Base-by-base conservation (phyloP, 2,113 vertebrate genomes). In the Alexandromys fortis region DNA sequence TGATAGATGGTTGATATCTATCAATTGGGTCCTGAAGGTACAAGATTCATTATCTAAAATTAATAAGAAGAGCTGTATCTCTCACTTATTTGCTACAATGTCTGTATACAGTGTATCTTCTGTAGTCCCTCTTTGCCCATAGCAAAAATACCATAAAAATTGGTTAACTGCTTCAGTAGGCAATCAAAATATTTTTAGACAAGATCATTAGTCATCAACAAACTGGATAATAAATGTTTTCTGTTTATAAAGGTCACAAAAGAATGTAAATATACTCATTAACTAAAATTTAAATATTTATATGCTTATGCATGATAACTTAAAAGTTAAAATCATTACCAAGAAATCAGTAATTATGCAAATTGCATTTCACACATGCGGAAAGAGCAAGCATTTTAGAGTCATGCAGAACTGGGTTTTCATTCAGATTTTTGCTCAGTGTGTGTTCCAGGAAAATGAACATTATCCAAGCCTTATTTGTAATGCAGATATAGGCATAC, bases 101-200 rank as follows among this genome's bases (percentile, higher is more conserved):
- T 76, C 42, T 90, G 58, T 11, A 76, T 3, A 81, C 0, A 55
- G 22, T 49, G 4, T 49, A 47, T 22, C 5, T 90, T 63, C 30
- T 0, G 63, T 6, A 28, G n/a, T 26, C 33, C 21, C n/a, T 88
- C 49, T 67, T 61, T 67, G 28, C n/a, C 28, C 11, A 38, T 24
- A 52, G 10, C 14, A 49, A 10, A 21, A 52, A 9, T 67, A 58
- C 61, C 65, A 86, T 38, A 73, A 68, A 89, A 68, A 87, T 47
- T 22, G 91, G n/a, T 26, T 88, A 73, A 89, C 30, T 91, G 58
- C 38, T 85, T 76, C 93, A 17, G 10, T 86, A 63, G 77, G 75
- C 47, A 95, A 81, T 94, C 38, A 94, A 97, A 94, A 93, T 77
- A 55, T 47, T 94, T 90, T 90, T 47, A 72, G 52, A 92, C 5